Conservation (phyloP, 2,113 vertebrate species). For the Picathartes gymnocephalus region DNA sequence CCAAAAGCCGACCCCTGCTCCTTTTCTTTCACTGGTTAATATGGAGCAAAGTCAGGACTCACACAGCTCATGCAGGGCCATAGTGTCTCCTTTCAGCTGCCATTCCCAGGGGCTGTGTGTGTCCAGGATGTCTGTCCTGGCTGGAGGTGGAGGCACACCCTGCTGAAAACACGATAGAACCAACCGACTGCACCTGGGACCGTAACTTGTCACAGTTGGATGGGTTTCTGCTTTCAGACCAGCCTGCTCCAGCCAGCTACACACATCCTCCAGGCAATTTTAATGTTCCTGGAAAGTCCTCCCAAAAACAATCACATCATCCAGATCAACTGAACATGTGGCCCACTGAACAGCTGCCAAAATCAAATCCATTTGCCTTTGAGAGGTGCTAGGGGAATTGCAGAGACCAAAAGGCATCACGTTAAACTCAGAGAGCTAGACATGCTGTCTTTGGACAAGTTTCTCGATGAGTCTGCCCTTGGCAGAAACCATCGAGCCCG, state of each 20-base stretch:
- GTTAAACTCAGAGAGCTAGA: constrained; percentile 26
- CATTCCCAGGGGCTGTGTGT: not conserved
- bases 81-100: not conserved
- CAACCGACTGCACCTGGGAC: constrained; percentile 32
- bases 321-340: constrained; percentile 68
- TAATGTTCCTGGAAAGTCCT: constrained; percentile 71
- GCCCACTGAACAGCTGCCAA: constrained; percentile 62
- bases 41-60: not conserved
- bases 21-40: not conserved
- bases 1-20: not conserved
- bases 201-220: constrained; percentile 33
- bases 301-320: constrained; percentile 72
- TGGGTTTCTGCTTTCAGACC: constrained; percentile 53
- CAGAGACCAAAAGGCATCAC: constrained; percentile 64
- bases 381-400: constrained; percentile 65
- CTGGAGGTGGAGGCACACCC: constrained; percentile 37
- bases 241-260: constrained; percentile 59
- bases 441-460: constrained; percentile 52
- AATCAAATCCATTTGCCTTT: constrained; percentile 61
- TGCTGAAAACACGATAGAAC: not conserved
- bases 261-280: constrained; percentile 63
- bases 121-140: constrained; percentile 2
- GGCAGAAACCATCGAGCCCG: not conserved
- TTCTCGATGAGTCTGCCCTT: constrained; percentile 51
- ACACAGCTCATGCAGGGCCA: not conserved